These are phyloP conservation scores for Rotaria macrura DNA, from an alignment of 2,888 invertebrate genomes.

Conservation along the genomic window DNA sequence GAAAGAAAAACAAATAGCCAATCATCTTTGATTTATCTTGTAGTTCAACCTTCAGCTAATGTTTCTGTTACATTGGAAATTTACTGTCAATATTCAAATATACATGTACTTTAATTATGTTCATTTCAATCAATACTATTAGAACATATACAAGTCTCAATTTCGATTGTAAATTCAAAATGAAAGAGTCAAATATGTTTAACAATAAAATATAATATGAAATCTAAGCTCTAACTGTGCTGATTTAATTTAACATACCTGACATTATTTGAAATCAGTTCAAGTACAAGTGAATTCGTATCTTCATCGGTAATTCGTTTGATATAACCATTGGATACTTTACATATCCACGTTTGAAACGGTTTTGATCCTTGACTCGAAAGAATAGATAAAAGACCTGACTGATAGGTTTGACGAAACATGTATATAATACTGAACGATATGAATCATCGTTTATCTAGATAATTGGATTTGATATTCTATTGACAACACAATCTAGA, in stretches of 20 bases:
- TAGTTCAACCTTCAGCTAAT: too few relatives aligned
- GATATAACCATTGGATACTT: background rate
- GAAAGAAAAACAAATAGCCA: too few relatives aligned
- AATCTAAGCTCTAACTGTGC: too few relatives aligned
- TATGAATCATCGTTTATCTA: background rate
- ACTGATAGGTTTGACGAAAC: conserved; percentile 1
- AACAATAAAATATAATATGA: too few relatives aligned
- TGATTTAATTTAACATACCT: background rate
- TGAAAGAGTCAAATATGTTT: too few relatives aligned
- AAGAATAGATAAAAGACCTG: conserved; percentile 2
- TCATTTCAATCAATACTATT: too few relatives aligned
- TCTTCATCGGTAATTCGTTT: conserved; percentile 14
- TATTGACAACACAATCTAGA: background rate
- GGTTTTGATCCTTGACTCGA: conserved; percentile 11
- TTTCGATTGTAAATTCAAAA: too few relatives aligned
- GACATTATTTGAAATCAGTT: conserved; percentile 13
- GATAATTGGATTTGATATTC: background rate
- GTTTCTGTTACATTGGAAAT: too few relatives aligned
- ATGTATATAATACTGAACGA: background rate
- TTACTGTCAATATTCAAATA: too few relatives aligned
- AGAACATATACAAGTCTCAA: too few relatives aligned
- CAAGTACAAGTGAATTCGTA: background rate
- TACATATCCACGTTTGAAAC: conserved; percentile 1
- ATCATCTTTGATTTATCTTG: too few relatives aligned
- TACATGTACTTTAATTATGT: too few relatives aligned